Conservation (phyloP, 2,113 vertebrate genomes). For the Pangasianodon hypophthalmus region DNA sequence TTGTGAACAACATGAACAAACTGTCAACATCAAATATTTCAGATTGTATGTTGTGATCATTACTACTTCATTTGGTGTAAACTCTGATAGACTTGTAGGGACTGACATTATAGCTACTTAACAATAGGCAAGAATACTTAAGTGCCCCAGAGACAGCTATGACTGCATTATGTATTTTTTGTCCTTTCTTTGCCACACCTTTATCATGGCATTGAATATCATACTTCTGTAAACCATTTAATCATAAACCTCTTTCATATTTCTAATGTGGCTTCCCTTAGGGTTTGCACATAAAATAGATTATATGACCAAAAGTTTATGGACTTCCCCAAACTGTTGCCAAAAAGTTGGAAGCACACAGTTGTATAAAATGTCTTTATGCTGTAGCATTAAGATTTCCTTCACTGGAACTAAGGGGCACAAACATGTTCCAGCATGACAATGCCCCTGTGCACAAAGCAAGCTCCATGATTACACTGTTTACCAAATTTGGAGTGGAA, state of each 20-base stretch:
- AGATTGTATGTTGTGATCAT: neutral
- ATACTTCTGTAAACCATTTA: neutral
- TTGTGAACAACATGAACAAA: neutral
- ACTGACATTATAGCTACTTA: neutral
- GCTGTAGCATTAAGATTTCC: too few relatives aligned
- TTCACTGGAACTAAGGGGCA: neutral
- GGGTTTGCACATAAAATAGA: neutral
- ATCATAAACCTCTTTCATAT: neutral
- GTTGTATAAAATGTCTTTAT: too few relatives aligned
- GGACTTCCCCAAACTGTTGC: too few relatives aligned
- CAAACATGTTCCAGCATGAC: too few relatives aligned
- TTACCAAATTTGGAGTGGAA: too few relatives aligned
- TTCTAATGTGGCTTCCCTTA: neutral
- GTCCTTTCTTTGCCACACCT: too few relatives aligned
- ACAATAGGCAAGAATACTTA: neutral
- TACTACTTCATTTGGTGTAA: neutral
- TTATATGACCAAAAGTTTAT: neutral
- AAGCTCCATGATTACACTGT: too few relatives aligned
- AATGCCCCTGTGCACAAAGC: too few relatives aligned
- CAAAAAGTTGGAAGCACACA: too few relatives aligned
- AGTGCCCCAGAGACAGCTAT: neutral
- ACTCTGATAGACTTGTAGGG: neutral
- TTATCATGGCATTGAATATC: neutral
- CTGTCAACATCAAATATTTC: neutral
- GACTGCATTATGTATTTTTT: neutral